phyloP scores from a whole-genome alignment of 1,140 invertebrate species.

The Drosophila leontia region DNA sequence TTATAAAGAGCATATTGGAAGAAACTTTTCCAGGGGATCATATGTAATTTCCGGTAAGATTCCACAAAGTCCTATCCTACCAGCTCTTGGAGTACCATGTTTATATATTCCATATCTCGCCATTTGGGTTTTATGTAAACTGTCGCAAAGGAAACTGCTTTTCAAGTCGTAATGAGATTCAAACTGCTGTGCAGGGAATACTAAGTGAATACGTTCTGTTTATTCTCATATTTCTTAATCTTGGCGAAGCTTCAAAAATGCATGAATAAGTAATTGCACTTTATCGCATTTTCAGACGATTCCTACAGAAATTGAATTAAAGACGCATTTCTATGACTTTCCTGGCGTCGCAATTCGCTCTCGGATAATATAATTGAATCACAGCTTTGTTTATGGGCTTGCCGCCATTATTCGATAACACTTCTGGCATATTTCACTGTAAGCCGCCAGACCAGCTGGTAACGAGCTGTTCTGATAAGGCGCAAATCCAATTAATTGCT shows the following conservation, averaged over 20 bases:
- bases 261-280: slow-evolving; percentile 40
- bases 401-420: slow-evolving; percentile 31
- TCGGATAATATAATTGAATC: slow-evolving; percentile 12
- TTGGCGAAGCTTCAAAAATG: slow-evolving; percentile 39
- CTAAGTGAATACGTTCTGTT: slow-evolving; percentile 28
- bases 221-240: slow-evolving; percentile 31
- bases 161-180: slow-evolving; percentile 50
- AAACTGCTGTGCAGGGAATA: slow-evolving; percentile 50
- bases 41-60: slow-evolving; percentile 43
- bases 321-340: slow-evolving; percentile 53
- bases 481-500: slow-evolving; percentile 11
- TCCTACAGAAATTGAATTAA: slow-evolving; percentile 43
- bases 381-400: slow-evolving; percentile 43
- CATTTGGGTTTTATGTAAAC: slow-evolving; percentile 45
- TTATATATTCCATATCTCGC: slow-evolving; percentile 7
- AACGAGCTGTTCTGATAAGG: slow-evolving; percentile 22
- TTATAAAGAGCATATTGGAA: slow-evolving; percentile 36
- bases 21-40: slow-evolving; percentile 37
- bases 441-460: slow-evolving; percentile 18
- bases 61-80: slow-evolving; percentile 1
- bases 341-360: slow-evolving; percentile 47
- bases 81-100: background rate
- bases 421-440: slow-evolving; percentile 18
- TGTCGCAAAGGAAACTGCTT: slow-evolving; percentile 38
- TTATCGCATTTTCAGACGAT: slow-evolving; percentile 35